These are phyloP conservation scores for Bombycilla garrulus DNA, from an alignment of 2,113 vertebrate genomes.

Conservation along the genomic window DNA sequence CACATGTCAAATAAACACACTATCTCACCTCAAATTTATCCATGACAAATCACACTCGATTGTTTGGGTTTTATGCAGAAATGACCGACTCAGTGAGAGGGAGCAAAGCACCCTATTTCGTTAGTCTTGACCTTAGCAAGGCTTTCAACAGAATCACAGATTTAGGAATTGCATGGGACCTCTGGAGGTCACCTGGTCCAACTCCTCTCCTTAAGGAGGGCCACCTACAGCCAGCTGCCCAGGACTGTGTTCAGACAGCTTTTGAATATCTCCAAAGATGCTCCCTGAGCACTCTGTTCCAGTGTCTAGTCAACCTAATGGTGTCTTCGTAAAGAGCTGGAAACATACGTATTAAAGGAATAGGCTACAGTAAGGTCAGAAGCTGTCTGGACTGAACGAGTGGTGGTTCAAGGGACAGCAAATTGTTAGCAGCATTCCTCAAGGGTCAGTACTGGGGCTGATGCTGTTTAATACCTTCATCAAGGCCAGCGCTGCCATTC, in stretches of 20 bases:
- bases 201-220: not conserved
- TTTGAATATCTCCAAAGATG: not conserved
- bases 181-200: not conserved
- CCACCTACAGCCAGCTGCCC: not conserved
- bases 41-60: not conserved
- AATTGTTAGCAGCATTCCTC: not conserved
- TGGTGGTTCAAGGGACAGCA: not conserved
- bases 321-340: not conserved
- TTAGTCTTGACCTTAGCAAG: not conserved
- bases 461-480: not conserved
- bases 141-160: not conserved
- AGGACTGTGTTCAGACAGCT: not conserved
- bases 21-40: not conserved
- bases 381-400: not conserved
- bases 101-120: not conserved
- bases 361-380: not conserved
- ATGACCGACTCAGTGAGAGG: not conserved
- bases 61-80: not conserved
- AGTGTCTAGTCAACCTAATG: not conserved
- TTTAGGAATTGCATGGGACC: not conserved
- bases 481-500: not conserved
- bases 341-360: not conserved
- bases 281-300: not conserved
- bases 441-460: not conserved
- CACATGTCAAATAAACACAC: not conserved